Evolutionary conservation across 1,140 invertebrate species (phyloP).

Genomic region (Drosophila seguyi): DNA sequence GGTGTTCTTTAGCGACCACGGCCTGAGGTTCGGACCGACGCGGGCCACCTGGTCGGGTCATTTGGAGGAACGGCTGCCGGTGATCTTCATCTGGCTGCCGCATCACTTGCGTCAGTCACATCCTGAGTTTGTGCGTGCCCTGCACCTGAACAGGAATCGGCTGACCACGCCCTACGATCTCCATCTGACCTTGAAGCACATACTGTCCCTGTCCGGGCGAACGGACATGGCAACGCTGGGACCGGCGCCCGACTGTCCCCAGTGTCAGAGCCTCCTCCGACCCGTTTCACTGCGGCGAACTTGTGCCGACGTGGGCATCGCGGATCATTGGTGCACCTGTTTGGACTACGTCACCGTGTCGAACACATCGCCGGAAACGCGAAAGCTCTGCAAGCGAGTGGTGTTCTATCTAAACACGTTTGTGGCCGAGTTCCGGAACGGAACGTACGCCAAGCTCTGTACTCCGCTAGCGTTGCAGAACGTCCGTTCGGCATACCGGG

Average conservation of each 20-base stretch:
- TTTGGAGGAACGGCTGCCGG: constrained; percentile 95
- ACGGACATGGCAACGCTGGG: constrained; percentile 77
- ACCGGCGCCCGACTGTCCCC: constrained; percentile 86
- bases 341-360: constrained; percentile 86
- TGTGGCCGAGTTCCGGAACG: constrained; percentile 66
- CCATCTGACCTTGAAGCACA: constrained; percentile 88
- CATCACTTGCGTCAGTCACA: constrained; percentile 89
- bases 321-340: constrained; percentile 93
- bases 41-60: constrained; percentile 89
- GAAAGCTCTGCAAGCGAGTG: constrained; percentile 85
- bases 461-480: constrained; percentile 36
- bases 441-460: constrained; percentile 62
- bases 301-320: constrained; percentile 90
- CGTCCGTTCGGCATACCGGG: constrained; percentile 60
- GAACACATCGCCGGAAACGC: constrained; percentile 84
- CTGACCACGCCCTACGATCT: constrained; percentile 95
- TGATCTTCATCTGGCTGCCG: constrained; percentile 93
- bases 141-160: constrained; percentile 90
- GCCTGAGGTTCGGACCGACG: constrained; percentile 93
- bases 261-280: constrained; percentile 89
- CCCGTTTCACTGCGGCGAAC: constrained; percentile 88
- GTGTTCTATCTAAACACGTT: constrained; percentile 85
- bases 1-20: constrained; percentile 96
- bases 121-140: constrained; percentile 88
- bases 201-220: constrained; percentile 85